phyloP scores from a whole-genome alignment of 30 jellyfish, hydroid and myxozoan species.

The Mastigias papua region DNA sequence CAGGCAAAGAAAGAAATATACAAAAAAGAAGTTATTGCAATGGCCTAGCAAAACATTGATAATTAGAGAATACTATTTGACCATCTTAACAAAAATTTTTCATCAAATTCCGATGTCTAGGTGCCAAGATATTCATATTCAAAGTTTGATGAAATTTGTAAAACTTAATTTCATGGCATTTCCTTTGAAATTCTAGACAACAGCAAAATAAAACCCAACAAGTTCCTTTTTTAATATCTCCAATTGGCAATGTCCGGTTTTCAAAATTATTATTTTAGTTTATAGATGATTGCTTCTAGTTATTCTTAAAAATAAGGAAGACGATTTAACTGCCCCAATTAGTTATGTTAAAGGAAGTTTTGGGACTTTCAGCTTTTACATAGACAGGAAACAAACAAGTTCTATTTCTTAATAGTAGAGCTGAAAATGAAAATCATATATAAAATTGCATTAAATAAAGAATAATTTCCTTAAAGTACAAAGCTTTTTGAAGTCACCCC shows the following conservation, averaged over 20 bases:
- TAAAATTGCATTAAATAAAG: neutral
- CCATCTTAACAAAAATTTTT: neutral
- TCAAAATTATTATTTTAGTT: neutral
- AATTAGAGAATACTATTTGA: neutral
- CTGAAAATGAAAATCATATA: neutral
- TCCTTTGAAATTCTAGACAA: neutral
- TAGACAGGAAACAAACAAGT: neutral
- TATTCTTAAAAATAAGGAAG: neutral
- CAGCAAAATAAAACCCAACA: neutral
- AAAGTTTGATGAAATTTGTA: neutral
- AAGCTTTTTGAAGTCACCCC: neutral
- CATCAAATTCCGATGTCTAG: neutral
- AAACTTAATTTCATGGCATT: neutral
- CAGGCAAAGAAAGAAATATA: neutral
- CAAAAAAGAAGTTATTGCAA: neutral
- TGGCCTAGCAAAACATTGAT: neutral
- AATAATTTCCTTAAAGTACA: neutral
- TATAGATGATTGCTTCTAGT: conserved; percentile 1
- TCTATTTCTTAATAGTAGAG: neutral
- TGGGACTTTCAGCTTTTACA: neutral
- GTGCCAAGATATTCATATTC: neutral
- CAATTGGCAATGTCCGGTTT: conserved; percentile 9
- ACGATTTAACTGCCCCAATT: neutral
- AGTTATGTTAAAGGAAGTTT: neutral
- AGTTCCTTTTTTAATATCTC: neutral